Evolutionary conservation across 2,797 vertebrate genomes (phyloP), one percentile per base, ranked within the genome.

Genomic region (Australoheros facetus): DNA sequence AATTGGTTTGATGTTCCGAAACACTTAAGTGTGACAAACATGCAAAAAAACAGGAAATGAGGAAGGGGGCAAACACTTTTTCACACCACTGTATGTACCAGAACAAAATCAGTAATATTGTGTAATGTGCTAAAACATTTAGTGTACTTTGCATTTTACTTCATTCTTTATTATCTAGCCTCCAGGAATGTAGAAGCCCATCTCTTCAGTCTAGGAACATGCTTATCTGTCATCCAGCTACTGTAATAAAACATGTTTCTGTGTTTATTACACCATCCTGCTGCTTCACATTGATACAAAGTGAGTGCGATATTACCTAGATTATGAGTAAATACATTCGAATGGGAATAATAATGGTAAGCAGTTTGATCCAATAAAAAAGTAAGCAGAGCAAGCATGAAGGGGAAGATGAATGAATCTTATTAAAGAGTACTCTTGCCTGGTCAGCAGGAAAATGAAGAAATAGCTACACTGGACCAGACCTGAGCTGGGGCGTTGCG

Each of bases 361-460:
- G 84, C 87, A 80, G 79, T 87, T 75, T 80, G 83, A 87, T 90
- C 83, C 76, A 89, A 91, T 90, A 85, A 91, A 87, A 87, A 83
- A 78, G 78, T 77, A 73, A 88, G 86, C 78, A 84, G 75, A 54
- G 70, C 55, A 84, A 80, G 76, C 81, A 83, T 72, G 80, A 86
- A 84, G 66, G 42, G 77, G 79, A 91, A 90, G 89, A 90, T 91
- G 82, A 90, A 93, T 92, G 85, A 74, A 90, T 92, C 84, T 84
- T 88, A 93, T 93, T 93, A 89, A 89, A 85, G 82, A 78, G 62
- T 78, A 84, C 71, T 85, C 83, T 86, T 86, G 87, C 81, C 85
- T 82, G 88, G 88, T 92, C 90, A 92, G 87, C 91, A 91, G 84
- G 82, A 91, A 92, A 88, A 88, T 80, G 62, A 83, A 81, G 80